Base-by-base conservation (phyloP, 2,888 invertebrate genomes). In the Hirtodrosophila duncani region DNA sequence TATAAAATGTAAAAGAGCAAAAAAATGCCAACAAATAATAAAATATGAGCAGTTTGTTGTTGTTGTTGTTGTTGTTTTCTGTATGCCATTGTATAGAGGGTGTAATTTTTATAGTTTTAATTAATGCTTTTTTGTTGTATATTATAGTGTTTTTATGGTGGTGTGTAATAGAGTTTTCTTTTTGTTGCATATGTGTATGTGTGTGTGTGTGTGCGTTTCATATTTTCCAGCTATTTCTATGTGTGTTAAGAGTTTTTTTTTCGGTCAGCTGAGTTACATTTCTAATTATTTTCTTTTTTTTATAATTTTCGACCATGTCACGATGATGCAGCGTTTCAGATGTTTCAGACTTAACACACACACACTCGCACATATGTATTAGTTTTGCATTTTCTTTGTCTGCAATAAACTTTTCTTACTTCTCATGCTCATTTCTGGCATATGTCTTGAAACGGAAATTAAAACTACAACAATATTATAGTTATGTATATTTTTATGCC, bases 71-170 rank as follows among this genome's bases (percentile, higher is more conserved):
- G 56, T 57, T 45, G 45, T 31, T 55, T 36, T 55, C 41, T 24
- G 9, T 49, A 48, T 44, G 24, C 29, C 9, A 48, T 7, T 39
- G 34, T 58, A 45, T 44, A 41, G 50, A 50, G 55, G n/a, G 65
- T 77, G 67, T 69, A 83, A 69, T 72, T 77, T 75, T 74, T 78
- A 81, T 81, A 78, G 81, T 78, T 78, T 81, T 77, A 77, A 77
- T 77, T 77, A 77, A 78, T 77, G 81, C 74, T 59, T 74, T 74
- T 72, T 74, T 49, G 48, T 58, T 34, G 56, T n/a, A n/a, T n/a
- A n/a, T n/a, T n/a, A n/a, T n/a, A n/a, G n/a, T n/a, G n/a, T n/a
- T n/a, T n/a, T n/a, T n/a, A n/a, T n/a, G n/a, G n/a, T n/a, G n/a
- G n/a, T n/a, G n/a, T n/a, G n/a, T n/a, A n/a, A 26, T 48, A 23